Conservation (phyloP, 1,140 invertebrate species). For the Euwallacea similis region DNA sequence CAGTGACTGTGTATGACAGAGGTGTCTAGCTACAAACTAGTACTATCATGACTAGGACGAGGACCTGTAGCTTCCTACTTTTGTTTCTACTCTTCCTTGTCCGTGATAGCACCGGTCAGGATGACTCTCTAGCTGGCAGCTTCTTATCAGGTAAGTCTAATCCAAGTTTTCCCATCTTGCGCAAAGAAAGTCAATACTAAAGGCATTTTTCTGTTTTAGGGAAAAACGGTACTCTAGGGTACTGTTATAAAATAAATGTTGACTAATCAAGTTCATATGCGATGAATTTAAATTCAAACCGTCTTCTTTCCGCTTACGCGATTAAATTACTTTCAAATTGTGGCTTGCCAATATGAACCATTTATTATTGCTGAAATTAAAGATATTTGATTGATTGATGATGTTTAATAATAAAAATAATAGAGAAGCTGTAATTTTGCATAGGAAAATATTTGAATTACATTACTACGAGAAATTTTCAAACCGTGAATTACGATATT, state of each 20-base stretch:
- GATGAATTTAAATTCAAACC: constrained; percentile 1
- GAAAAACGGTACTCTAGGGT: constrained; percentile 39
- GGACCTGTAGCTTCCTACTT: constrained; percentile 37
- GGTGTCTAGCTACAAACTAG: constrained; percentile 33
- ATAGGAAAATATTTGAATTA: too few species aligned
- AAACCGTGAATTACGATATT: too few species aligned
- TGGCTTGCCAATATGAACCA: too few species aligned
- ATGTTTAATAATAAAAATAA: too few species aligned
- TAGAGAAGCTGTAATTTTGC: too few species aligned
- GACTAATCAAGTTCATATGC: constrained; percentile 19
- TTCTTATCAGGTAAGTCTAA: constrained; percentile 70
- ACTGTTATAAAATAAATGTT: constrained; percentile 41
- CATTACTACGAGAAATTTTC: too few species aligned
- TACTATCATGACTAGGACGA: constrained; percentile 43
- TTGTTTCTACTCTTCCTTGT: constrained; percentile 34
- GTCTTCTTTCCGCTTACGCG: neutral
- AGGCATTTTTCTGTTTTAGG: constrained; percentile 35
- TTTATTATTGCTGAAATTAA: too few species aligned
- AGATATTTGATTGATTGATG: too few species aligned
- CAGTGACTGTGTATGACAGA: constrained; percentile 40
- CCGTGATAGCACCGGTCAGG: constrained; percentile 57
- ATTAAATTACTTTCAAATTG: too few species aligned
- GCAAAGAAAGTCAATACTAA: constrained; percentile 6
- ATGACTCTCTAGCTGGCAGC: constrained; percentile 75
- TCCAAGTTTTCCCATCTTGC: constrained; percentile 15